A percentile compares a stretch with the other conserved stretches of the same genome.
Conservation (phyloP, 2,888 invertebrate species). For the Andrena camellia region DNA sequence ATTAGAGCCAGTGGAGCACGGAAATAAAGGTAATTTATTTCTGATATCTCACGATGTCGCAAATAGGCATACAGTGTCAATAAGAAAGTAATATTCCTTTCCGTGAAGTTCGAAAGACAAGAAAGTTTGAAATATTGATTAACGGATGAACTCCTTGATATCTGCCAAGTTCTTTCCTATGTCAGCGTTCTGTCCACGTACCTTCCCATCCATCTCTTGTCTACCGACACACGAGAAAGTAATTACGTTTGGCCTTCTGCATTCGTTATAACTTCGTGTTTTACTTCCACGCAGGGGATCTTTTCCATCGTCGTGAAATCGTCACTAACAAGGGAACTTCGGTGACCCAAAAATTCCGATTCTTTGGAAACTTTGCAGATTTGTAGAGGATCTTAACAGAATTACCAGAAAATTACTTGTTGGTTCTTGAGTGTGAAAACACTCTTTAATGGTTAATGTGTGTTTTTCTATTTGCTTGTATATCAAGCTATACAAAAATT, state of each 20-base stretch:
- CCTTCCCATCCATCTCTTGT: not conserved
- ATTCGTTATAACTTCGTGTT: constrained; percentile 55
- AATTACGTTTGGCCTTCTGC: constrained; percentile 45
- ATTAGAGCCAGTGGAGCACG: not conserved
- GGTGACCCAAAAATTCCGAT: no score
- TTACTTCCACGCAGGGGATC: constrained; percentile 5
- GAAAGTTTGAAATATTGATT: constrained; percentile 60
- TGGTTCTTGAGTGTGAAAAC: no score
- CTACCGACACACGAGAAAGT: constrained; percentile 44
- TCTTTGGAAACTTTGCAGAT: no score
- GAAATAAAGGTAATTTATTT: constrained; percentile 27
- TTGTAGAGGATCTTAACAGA: no score
- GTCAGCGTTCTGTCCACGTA: not conserved
- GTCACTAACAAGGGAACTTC: no score
- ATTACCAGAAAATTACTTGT: constrained; percentile 13
- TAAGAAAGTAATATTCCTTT: constrained; percentile 56
- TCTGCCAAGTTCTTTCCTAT: constrained; percentile 6
- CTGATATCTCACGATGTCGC: constrained; percentile 5
- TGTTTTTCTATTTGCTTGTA: no score
- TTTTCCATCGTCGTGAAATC: constrained; percentile 10
- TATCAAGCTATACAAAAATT: no score
- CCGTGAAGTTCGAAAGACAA: constrained; percentile 49
- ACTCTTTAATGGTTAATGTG: no score
- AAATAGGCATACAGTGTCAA: constrained; percentile 35
- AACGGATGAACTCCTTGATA: constrained; percentile 46